Evolutionary conservation across 1,140 invertebrate genomes (phyloP).

Genomic region (Drosophila melanogaster): Release_6_plus_ISO1_MT NT_033777.3:20074001-20074500

Average conservation of each 20-base stretch:
- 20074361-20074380: constrained; percentile 27
- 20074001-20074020: constrained; percentile 17
- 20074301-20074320: background rate
- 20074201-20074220: constrained; percentile 37
- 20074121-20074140: constrained; percentile 61
- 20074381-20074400: constrained; percentile 11
- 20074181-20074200: constrained; percentile 42
- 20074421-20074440: constrained; percentile 4
- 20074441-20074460: constrained; percentile 2
- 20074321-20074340: constrained; percentile 18
- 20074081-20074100: constrained; percentile 38
- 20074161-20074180: constrained; percentile 56
- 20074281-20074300: constrained; percentile 1
- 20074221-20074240: constrained; percentile 8
- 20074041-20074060: constrained; percentile 51
- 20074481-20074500: background rate
- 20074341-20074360: constrained; percentile 2
- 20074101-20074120: constrained; percentile 45
- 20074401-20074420: background rate
- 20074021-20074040: background rate
- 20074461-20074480: background rate
- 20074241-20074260: constrained; percentile 2
- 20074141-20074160: constrained; percentile 64
- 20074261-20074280: constrained; percentile 13
- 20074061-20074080: constrained; percentile 52